Conservation (phyloP, 1,140 invertebrate genomes). For the Apis dorsata region DNA sequence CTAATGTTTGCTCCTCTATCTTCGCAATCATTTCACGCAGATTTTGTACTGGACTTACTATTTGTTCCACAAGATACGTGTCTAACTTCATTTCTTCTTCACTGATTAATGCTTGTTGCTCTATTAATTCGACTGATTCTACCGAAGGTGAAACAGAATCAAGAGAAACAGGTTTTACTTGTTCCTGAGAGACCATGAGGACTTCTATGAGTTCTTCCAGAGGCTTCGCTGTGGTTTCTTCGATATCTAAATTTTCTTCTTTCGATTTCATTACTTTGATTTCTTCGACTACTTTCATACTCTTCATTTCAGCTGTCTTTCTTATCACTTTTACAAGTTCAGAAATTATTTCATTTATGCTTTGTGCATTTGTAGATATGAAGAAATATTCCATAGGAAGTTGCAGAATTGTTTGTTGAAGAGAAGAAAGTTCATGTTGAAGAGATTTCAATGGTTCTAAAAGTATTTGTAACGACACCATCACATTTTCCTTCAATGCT, state of each 20-base stretch:
- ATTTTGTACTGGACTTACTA: constrained; percentile 28
- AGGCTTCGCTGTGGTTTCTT: constrained; percentile 64
- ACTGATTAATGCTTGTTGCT: constrained; percentile 15
- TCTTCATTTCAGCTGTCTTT: constrained; percentile 9
- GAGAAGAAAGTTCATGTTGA: not conserved
- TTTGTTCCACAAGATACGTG: not conserved
- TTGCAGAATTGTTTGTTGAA: not conserved
- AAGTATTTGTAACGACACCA: constrained; percentile 42
- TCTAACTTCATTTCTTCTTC: not conserved
- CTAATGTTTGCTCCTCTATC: constrained; percentile 34
- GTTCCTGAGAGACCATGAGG: constrained; percentile 60
- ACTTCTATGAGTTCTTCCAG: constrained; percentile 68
- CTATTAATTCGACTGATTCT: not conserved
- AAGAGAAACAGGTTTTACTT: constrained; percentile 5
- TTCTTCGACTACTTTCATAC: constrained; percentile 15
- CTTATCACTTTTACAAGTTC: not conserved
- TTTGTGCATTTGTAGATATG: not conserved
- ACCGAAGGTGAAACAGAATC: constrained; percentile 21
- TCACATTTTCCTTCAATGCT: constrained; percentile 51
- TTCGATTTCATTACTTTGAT: constrained; percentile 29
- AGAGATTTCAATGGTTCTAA: constrained; percentile 35
- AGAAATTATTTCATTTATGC: not conserved
- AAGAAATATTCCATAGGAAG: not conserved
- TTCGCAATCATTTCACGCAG: constrained; percentile 26
- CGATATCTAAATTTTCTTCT: constrained; percentile 60